phyloP scores from a whole-genome alignment of 2,888 invertebrate species.

The Perizoma affinitatum region DNA sequence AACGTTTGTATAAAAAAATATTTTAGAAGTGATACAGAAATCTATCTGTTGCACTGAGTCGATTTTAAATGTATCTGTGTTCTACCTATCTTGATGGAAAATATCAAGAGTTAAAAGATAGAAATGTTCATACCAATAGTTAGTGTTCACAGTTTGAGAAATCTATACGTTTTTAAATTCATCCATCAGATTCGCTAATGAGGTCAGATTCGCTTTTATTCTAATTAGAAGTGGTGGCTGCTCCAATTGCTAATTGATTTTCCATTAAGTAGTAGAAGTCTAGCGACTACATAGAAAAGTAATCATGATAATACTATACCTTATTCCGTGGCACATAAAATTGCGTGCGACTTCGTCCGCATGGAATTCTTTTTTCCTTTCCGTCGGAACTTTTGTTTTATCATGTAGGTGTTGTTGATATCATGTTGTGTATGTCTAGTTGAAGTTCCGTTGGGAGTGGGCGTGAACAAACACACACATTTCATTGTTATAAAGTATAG shows the following conservation, averaged over 20 bases:
- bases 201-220: slow-evolving; percentile 25
- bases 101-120: no score
- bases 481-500: slow-evolving; percentile 7
- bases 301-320: neutral
- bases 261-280: slow-evolving; percentile 13
- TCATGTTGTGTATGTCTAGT: neutral
- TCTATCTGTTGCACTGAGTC: no score
- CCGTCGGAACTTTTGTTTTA: slow-evolving; percentile 8
- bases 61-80: no score
- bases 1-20: no score
- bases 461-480: slow-evolving; percentile 2
- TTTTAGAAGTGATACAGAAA: no score
- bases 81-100: no score
- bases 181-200: neutral
- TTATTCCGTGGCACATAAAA: slow-evolving; percentile 3
- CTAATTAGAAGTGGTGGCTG: slow-evolving; percentile 15
- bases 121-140: no score
- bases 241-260: slow-evolving; percentile 27
- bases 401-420: slow-evolving; percentile 5
- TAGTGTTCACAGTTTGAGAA: no score
- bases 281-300: slow-evolving; percentile 9
- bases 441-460: slow-evolving; percentile 8
- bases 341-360: slow-evolving; percentile 16
- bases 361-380: slow-evolving; percentile 5
- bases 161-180: neutral